These are phyloP conservation scores for Carcina quercana DNA, from an alignment of 2,888 invertebrate species.

Conservation along the genomic window DNA sequence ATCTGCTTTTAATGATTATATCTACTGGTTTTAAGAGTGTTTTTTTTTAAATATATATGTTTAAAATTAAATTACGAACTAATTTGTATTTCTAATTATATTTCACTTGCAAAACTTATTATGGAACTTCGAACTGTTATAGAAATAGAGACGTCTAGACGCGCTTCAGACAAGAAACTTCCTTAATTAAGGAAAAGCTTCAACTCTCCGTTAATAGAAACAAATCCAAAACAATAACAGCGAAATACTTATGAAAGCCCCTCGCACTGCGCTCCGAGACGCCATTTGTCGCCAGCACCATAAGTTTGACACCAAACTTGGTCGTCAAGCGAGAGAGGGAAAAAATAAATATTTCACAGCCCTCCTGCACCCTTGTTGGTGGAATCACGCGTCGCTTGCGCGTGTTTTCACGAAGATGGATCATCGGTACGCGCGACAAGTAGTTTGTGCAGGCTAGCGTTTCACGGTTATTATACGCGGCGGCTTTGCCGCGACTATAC, in stretches of 20 bases:
- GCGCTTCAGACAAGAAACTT: too few species aligned
- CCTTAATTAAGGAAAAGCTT: too few species aligned
- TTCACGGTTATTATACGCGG: slow-evolving; percentile 16
- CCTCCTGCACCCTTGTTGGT: slow-evolving; percentile 59
- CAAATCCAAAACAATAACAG: neutral
- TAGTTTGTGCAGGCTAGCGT: slow-evolving; percentile 26
- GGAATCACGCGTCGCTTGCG: slow-evolving; percentile 69
- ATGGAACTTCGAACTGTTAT: too few species aligned
- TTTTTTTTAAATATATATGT: too few species aligned
- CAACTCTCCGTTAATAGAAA: neutral
- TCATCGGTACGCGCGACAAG: slow-evolving; percentile 48
- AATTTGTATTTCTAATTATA: too few species aligned
- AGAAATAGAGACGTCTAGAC: too few species aligned
- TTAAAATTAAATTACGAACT: too few species aligned
- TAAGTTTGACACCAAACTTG: slow-evolving; percentile 55
- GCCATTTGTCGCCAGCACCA: slow-evolving; percentile 35
- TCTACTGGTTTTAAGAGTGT: too few species aligned
- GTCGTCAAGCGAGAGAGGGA: slow-evolving; percentile 32
- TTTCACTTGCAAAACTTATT: too few species aligned
- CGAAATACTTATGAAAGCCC: slow-evolving; percentile 7
- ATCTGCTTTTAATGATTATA: too few species aligned
- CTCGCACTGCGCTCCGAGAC: neutral
- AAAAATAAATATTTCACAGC: slow-evolving; percentile 62
- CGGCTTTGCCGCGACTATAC: too few species aligned
- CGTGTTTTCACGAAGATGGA: slow-evolving; percentile 68